These are phyloP conservation scores for Chloroceryle inda DNA, from an alignment of 2,797 vertebrate species.

Conservation along the genomic window DNA sequence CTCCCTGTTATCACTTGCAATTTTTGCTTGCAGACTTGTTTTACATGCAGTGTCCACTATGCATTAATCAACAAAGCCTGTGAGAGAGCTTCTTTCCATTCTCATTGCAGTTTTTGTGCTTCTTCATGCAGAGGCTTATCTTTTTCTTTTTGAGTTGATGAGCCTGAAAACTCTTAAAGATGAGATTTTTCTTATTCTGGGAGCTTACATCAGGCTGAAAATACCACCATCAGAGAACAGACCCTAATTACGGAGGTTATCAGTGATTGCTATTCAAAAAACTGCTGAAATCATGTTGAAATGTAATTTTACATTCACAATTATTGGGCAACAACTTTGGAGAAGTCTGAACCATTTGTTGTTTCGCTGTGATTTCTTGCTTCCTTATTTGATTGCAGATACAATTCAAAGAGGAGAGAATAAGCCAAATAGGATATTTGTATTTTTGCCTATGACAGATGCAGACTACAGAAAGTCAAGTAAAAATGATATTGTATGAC, in stretches of 20 bases:
- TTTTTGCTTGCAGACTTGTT: not conserved
- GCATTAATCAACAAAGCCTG: not conserved
- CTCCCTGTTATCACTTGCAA: not conserved
- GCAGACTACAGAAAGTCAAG: not conserved
- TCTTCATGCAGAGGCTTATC: not conserved
- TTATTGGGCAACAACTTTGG: not conserved
- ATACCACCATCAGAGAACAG: not conserved
- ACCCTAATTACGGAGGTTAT: not conserved
- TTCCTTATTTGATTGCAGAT: not conserved
- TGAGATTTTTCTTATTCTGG: not conserved
- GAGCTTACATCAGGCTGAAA: not conserved
- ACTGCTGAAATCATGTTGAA: not conserved
- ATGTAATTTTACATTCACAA: not conserved
- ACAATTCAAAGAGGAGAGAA: not conserved
- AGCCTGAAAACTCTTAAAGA: not conserved
- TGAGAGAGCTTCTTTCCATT: not conserved
- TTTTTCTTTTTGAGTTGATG: not conserved
- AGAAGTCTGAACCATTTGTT: not conserved
- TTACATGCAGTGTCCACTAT: not conserved
- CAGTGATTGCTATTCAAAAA: not conserved
- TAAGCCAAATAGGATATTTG: not conserved
- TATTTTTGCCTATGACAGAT: not conserved
- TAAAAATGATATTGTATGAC: not conserved
- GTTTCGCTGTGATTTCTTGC: not conserved
- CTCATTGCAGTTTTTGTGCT: not conserved